Base-by-base conservation (phyloP, 2,113 vertebrate species). In the Pseudonaja textilis region DNA sequence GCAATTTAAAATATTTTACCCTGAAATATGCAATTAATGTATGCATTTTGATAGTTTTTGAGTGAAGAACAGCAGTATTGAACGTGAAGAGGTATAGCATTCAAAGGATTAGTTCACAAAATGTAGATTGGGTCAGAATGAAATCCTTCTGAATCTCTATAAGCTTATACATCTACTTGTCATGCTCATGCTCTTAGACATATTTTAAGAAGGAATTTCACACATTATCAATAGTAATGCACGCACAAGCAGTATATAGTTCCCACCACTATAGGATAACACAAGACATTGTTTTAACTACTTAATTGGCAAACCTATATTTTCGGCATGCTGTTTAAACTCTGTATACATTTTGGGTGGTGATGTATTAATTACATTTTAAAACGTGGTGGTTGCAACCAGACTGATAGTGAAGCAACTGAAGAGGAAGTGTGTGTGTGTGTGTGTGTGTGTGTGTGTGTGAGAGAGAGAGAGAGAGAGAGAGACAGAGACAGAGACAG, bases 291-390 rank as follows among this genome's bases (percentile, higher is more conserved):
- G 74, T 7, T 81, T 81, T 81, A 39, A 20, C 6, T 81, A 81
- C 18, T 88, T 18, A 55, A 9, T 39, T n/a, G 18, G 25, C 16
- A 87, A 52, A 50, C 11, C 5, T 87, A 29, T 87, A 29, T 87
- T 87, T 26, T 29, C 3, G 8, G 74, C 7, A 18, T 81, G 34
- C 34, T 81, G 74, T 81, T 22, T 34, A 85, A 39, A 90, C 52
- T 90, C 91, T 61, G 88, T 88, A 39, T 93, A 85, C 39, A 14
- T 93, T 64, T 14, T 45, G 87, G 25, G 55, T 50, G 54, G 26
- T 1, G 7, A n/a, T 25, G 29, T 20, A 61, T 34, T 91, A 59
- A 87, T 61, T 85, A 50, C 61, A 39, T 50, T 86, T 56, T 34
- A 91, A 88, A 47, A 57, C 12, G 26, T 42, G 12, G 34, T 88